Evolutionary conservation across 2,888 invertebrate species (phyloP).

Genomic region (Galerucella pusilla): DNA sequence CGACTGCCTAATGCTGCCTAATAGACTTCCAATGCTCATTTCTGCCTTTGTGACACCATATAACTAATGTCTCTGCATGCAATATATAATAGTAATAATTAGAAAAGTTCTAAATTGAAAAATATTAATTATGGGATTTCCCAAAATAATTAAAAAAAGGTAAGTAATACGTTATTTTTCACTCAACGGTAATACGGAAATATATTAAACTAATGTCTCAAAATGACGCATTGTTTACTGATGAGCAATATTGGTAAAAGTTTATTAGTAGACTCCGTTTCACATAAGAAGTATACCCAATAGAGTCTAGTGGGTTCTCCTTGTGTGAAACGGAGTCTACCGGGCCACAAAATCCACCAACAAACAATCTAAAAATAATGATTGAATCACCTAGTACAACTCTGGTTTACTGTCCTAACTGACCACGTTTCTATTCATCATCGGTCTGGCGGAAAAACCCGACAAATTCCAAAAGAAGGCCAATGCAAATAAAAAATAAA

Average conservation of each 20-base stretch:
- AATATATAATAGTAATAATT: too few relatives aligned
- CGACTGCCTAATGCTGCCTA: too few relatives aligned
- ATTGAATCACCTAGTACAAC: neutral
- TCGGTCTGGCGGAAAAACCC: slow-evolving; percentile 1
- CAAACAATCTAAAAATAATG: neutral
- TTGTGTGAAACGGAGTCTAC: too few relatives aligned
- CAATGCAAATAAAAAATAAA: neutral
- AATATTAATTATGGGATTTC: too few relatives aligned
- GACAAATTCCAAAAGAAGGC: neutral
- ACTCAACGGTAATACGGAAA: neutral
- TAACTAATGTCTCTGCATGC: too few relatives aligned
- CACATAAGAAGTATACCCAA: too few relatives aligned
- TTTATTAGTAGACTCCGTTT: too few relatives aligned
- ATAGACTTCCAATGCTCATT: too few relatives aligned
- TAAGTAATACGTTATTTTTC: neutral
- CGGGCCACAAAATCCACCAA: neutral
- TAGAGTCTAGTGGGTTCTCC: too few relatives aligned
- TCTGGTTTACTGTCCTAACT: neutral
- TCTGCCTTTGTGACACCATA: too few relatives aligned
- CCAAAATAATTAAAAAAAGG: neutral
- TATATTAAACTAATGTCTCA: neutral
- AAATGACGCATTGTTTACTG: neutral
- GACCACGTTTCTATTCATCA: slow-evolving; percentile 3
- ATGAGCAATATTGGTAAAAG: neutral
- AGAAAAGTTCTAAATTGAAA: neutral